These are phyloP conservation scores for Sus cebifrons DNA, from an alignment of 2,797 vertebrate species.

Conservation along the genomic window DNA sequence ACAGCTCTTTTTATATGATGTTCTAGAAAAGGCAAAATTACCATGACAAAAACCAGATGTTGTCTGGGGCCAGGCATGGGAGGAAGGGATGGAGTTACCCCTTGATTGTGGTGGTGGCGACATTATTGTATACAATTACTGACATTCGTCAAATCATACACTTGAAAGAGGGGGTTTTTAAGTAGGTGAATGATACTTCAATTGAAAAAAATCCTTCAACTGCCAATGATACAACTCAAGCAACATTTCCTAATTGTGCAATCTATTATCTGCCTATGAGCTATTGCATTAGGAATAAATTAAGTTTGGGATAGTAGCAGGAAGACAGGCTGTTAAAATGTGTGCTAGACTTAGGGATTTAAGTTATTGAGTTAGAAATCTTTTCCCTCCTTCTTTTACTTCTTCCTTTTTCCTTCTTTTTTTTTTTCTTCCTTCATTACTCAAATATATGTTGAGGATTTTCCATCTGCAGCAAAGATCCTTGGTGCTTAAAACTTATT, in stretches of 20 bases:
- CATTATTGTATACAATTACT: neutral
- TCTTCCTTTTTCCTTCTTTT: neutral
- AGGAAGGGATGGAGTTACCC: constrained; percentile 15
- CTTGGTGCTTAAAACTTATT: constrained; percentile 14
- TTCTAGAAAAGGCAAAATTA: constrained; percentile 54
- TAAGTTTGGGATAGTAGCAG: constrained; percentile 12
- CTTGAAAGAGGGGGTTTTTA: neutral
- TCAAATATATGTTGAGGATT: constrained; percentile 43
- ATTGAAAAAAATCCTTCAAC: constrained; percentile 1
- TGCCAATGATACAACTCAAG: neutral
- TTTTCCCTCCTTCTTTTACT: neutral
- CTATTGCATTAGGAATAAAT: neutral
- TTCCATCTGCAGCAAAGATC: constrained; percentile 27
- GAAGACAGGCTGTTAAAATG: constrained; percentile 34
- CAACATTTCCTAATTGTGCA: neutral
- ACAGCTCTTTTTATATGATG: constrained; percentile 22
- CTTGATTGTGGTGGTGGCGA: neutral
- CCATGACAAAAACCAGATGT: constrained; percentile 31
- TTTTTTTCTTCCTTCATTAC: constrained; percentile 25
- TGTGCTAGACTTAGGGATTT: constrained; percentile 1
- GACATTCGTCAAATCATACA: constrained; percentile 10
- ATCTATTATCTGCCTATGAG: constrained; percentile 19
- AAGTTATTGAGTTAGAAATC: constrained; percentile 30
- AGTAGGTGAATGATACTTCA: neutral
- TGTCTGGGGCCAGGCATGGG: neutral